Base-by-base conservation (phyloP, 2,113 vertebrate species). In the Perca schrenkii region DNA sequence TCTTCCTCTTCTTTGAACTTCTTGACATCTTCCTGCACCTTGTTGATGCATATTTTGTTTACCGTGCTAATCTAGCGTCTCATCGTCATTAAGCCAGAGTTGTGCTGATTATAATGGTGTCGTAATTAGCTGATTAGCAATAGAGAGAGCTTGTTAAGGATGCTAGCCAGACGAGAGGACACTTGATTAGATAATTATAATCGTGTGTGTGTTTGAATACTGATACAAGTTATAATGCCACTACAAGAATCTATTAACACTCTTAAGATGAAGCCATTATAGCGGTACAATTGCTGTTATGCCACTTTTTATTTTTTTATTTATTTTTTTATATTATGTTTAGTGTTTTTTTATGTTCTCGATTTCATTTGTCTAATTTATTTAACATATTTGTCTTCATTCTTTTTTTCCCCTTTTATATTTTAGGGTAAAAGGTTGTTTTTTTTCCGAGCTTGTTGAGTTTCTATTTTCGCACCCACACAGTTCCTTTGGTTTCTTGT, bases 101-200 rank as follows among this genome's bases (percentile, higher is more conserved):
- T 16, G 47, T 56, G 36, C 77, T 91, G 84, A 91, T 89, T 88
- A 64, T 79, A 86, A 90, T 79, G 36, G 82, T 14, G 76, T 28
- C n/a, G 31, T 89, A 92, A 93, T 93, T 84, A 88, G 85, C 84
- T 90, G 85, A 93, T 89, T 89, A 88, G 65, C 3, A 10, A 76
- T 52, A 74, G 81, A 76, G 81, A 82, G 83, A 70, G 79, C 79
- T 89, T 16, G 78, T 84, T 75, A 72, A 89, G 86, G 82, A 88
- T 62, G 86, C 73, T 80, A 88, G 84, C 77, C 81, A 81, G 91
- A 85, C 34, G 53, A 82, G 80, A 81, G 83, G 72, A 79, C 83
- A 79, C 85, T 90, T 91, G 86, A 92, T 92, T 75, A 75, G 62
- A 84, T 89, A 54, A 91, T 90, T 87, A 80, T 53, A 81, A 82